Evolutionary conservation across 2,888 invertebrate genomes (phyloP), one percentile per base, ranked within the genome.

Genomic region (Cryptocephalus primarius): DNA sequence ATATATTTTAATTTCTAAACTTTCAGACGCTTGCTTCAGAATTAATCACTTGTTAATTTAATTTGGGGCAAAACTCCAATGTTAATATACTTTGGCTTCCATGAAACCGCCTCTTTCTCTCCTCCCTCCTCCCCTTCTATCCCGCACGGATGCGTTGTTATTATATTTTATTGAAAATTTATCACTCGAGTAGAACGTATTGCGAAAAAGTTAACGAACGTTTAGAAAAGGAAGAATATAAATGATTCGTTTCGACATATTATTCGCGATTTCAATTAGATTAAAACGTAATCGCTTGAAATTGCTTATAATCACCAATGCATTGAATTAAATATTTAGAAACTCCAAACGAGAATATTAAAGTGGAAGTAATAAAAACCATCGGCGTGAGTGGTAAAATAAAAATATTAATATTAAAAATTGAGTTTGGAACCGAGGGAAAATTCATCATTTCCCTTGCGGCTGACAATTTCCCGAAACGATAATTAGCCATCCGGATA

Each of bases 1-100:
- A 59, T 59, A 59, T 58, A 59, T 59, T 59, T 59, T 57, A 58
- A 59, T 59, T 59, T 58, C 49, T 43, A 59, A 59, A 58, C 55
- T 59, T 59, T 53, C 46, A 53, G 53, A 53, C 53, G 53, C 47
- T 51, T 43, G 48, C 48, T 42, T 48, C 48, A 47, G 50, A 51
- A 53, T 51, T 53, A 53, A 53, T 53, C 53, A 53, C 51, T 53
- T 40, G 53, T 49, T 53, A 53, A 53, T 53, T 53, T 51, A 53
- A 53, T 53, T 53, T 51, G 42, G 44, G 45, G 48, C 47, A 45
- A 50, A 51, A 50, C 50, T 48, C 48, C 47, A 48, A 53, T 51
- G 53, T 48, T 53, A 51, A 51, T 50, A 53, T 49, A 51, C 49
- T 49, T 53, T 48, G 49, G 47, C 47, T 53, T 51, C 45, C 48